phyloP scores from a whole-genome alignment of 1,140 invertebrate genomes.

The Magallana ariakensis region DNA sequence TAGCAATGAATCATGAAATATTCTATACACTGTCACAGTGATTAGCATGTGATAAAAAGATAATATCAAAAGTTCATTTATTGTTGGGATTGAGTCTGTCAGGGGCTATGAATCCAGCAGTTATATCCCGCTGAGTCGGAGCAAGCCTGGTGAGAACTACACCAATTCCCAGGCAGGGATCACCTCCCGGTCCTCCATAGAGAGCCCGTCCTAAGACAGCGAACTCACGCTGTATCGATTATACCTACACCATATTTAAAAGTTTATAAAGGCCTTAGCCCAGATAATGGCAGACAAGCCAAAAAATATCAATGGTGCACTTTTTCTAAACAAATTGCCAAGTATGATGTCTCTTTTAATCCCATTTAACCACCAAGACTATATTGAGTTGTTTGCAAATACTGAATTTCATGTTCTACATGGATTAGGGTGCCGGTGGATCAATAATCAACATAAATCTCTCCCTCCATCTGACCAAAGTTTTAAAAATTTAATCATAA shows the following conservation, averaged over 20 bases:
- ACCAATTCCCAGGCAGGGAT: neutral
- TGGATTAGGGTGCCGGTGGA: constrained; percentile 26
- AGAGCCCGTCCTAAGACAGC: neutral
- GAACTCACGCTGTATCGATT: neutral
- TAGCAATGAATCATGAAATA: neutral
- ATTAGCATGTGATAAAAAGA: neutral
- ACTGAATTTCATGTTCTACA: constrained; percentile 27
- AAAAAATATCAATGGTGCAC: constrained; percentile 6
- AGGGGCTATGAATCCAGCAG: neutral
- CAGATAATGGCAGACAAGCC: constrained; percentile 14
- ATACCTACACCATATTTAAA: constrained; percentile 13
- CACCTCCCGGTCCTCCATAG: neutral
- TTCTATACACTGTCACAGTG: neutral
- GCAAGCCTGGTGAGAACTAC: neutral
- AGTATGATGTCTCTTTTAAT: constrained; percentile 23
- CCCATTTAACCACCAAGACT: constrained; percentile 33
- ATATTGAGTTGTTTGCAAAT: constrained; percentile 42
- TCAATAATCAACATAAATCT: constrained; percentile 47
- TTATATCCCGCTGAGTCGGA: neutral
- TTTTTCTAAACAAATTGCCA: constrained; percentile 26
- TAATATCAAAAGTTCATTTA: neutral
- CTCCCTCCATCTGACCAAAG: neutral
- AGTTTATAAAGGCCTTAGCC: constrained; percentile 9
- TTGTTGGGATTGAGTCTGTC: neutral
- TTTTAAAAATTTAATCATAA: constrained; percentile 41